Evolutionary conservation across 2,888 invertebrate genomes (phyloP), one percentile per base, ranked within the genome.

Genomic region (Plebejus argus): DNA sequence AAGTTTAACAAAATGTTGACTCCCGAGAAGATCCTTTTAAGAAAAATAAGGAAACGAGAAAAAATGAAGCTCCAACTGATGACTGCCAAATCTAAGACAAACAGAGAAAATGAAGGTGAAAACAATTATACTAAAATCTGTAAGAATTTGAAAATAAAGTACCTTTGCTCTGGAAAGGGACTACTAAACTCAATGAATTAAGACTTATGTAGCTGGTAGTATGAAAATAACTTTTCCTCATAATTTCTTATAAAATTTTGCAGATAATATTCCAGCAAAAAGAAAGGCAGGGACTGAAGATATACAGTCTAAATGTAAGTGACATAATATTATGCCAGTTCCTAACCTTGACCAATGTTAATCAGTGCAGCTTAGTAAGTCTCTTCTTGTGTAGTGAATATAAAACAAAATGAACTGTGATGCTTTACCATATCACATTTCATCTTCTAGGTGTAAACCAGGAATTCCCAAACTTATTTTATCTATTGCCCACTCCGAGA

Each of bases 21-120:
- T 28, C 23, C 74, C 8, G 74, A 74, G 15, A 74, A 74, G 18
- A 74, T 74, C 15, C 49, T 74, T 12, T 8, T 74, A 28, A 39
- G 74, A 15, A 74, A 74, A 74, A 74, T 74, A 74, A 49, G 74
- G 18, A 74, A 74, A 53, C 20, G 74, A 23, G 74, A 74, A 6
- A 74, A 74, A 7, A 74, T 53, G 74, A 74, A 74, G 53, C 53
- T 74, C 1, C 74, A 74, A 53, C 53, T 74, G 0, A 74, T 74
- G 74, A 7, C 74, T 74, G 45, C 53, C 49, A 74, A 74, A 23
- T 39, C 72, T 49, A 72, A 45, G 15, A 53, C 15, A 28, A 23
- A 49, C 4, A 7, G 28, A 20, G 72, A 49, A 45, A 49, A 49
- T 49, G 20, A 28, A 23, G 45, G 45, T 45, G 20, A 61, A 61